phyloP scores from a whole-genome alignment of 2,113 vertebrate genomes.

The Oophaga pumilio region DNA sequence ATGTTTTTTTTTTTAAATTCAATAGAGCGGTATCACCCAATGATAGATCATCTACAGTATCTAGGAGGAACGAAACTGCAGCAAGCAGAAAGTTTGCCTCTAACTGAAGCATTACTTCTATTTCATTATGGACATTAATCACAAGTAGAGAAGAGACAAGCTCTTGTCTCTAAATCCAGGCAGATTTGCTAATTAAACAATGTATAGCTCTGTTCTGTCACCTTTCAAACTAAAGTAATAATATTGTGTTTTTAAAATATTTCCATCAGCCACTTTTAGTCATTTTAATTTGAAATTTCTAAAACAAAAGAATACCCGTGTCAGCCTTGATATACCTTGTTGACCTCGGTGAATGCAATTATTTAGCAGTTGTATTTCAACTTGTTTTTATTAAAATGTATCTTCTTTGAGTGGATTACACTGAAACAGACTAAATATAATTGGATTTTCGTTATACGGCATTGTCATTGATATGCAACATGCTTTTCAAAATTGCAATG shows the following conservation, averaged over 20 bases:
- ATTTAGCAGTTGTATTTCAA: constrained; percentile 63
- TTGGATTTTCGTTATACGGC: constrained; percentile 62
- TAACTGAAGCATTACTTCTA: background rate
- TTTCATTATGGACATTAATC: constrained; percentile 27
- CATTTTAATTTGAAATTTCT: constrained; percentile 50
- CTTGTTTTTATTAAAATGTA: constrained; percentile 69
- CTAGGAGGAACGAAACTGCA: background rate
- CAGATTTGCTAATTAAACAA: constrained; percentile 37
- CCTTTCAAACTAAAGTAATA: constrained; percentile 22
- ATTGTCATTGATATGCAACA: constrained; percentile 66
- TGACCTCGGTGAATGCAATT: constrained; percentile 63
- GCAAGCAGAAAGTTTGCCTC: background rate
- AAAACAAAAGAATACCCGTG: constrained; percentile 27
- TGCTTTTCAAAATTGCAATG: constrained; percentile 66
- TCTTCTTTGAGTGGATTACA: constrained; percentile 63
- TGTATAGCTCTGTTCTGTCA: background rate
- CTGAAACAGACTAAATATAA: constrained; percentile 61
- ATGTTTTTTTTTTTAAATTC: background rate
- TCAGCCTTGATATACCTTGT: constrained; percentile 63
- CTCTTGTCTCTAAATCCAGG: background rate
- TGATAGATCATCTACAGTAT: background rate
- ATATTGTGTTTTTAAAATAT: constrained; percentile 44
- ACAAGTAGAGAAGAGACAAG: background rate
- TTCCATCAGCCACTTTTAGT: constrained; percentile 40
- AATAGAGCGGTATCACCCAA: background rate